Evolutionary conservation across 2,888 invertebrate species (phyloP), one percentile per base, ranked within the genome.

Genomic region (Eristalinus aeneus): DNA sequence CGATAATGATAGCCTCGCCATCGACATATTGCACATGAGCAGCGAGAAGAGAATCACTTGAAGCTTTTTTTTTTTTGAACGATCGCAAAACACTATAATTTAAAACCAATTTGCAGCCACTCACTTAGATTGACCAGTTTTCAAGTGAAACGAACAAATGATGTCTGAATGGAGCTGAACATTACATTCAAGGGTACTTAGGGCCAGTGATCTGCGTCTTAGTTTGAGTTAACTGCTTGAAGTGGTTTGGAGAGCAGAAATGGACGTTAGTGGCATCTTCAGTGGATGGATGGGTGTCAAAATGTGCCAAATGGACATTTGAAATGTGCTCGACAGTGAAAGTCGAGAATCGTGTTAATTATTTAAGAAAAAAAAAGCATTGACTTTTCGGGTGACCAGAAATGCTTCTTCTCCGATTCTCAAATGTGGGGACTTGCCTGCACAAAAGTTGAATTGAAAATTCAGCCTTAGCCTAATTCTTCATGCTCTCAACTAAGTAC

Each of bases 1-100:
- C 36, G 32, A 36, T 76, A 61, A 60, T 60, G 67, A 56, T 60
- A 60, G 53, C 63, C 32, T 34, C 11, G 54, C 8, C 16, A 1
- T 1, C n/a, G 20, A 31, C 6, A 23, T 54, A 54, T 36, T 73
- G 63, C 64, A 56, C n/a, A 56, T 12, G 54, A 39, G 56, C 23
- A 54, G 22, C 1, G n/a, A 16, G 36, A 2, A 12, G n/a, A 39
- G 22, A 23, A 56, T 27, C 23, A 56, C 56, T 56, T 56, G 23
- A 27, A 11, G 22, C 56, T 56, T 22, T 56, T 46, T 1, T 1
- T 8, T 6, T 16, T 46, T 46, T 16, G 46, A 46, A 16, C 0
- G 46, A 16, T 16, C 46, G 46, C 27, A 8, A 46, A 16, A 16
- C 46, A 46, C 16, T 46, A 16, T 46, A 46, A 46, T 46, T 46